These are phyloP conservation scores for Anoplolepis gracilipes DNA, from an alignment of 1,140 invertebrate genomes.

Conservation along the genomic window DNA sequence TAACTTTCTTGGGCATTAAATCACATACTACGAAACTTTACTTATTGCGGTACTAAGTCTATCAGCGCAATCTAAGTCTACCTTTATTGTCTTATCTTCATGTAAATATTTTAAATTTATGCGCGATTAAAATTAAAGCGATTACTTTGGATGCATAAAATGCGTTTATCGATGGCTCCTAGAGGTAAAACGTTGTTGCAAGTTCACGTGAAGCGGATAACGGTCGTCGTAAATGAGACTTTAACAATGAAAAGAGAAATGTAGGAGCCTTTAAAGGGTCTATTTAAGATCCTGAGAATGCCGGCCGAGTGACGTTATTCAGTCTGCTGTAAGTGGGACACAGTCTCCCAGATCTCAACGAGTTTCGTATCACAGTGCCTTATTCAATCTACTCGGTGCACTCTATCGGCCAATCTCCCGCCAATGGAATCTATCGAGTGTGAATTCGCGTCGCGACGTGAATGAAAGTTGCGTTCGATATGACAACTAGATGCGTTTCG, in stretches of 20 bases:
- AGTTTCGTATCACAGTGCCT: slow-evolving; percentile 11
- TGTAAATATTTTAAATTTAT: background rate
- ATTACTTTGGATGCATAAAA: background rate
- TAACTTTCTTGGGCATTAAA: background rate
- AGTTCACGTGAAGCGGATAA: slow-evolving; percentile 20
- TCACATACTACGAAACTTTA: background rate
- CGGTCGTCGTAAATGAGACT: slow-evolving; percentile 27
- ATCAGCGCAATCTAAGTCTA: background rate
- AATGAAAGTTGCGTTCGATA: slow-evolving; percentile 28
- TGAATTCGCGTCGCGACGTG: slow-evolving; percentile 32
- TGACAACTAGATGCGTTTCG: background rate
- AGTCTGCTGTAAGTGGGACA: slow-evolving; percentile 22
- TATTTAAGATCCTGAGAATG: background rate
- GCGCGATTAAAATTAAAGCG: background rate
- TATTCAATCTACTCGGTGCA: slow-evolving; percentile 51
- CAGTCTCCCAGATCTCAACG: slow-evolving; percentile 24
- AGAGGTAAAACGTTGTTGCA: slow-evolving; percentile 4
- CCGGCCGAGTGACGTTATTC: slow-evolving; percentile 27
- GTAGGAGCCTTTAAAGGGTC: slow-evolving; percentile 26
- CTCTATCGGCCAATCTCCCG: slow-evolving; percentile 36
- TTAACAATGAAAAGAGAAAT: slow-evolving; percentile 33
- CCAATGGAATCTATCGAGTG: slow-evolving; percentile 51
- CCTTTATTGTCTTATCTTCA: background rate
- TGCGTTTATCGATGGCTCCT: background rate
- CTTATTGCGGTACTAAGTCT: background rate